Base-by-base conservation (phyloP, 2,888 invertebrate genomes). In the Griposia aprilina region DNA sequence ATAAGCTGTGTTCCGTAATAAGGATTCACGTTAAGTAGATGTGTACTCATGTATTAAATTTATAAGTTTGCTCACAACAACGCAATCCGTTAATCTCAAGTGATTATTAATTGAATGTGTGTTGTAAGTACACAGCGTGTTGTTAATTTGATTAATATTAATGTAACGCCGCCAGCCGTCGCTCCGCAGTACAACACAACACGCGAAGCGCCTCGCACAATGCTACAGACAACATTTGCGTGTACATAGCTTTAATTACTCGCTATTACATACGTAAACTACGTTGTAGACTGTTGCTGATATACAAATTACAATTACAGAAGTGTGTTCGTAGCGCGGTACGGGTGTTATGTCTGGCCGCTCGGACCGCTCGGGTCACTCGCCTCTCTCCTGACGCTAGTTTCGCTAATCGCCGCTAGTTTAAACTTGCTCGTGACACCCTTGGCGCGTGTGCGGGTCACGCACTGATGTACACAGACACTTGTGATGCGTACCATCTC, bases 81-180 rank as follows among this genome's bases (percentile, higher is more conserved):
- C 26, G 45, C 48, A 30, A 68, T 67, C 63, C 50, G 68, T 60
- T 71, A 71, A 74, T 74, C 70, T 73, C 66, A 73, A 82, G 74
- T 78, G 63, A 70, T 77, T 83, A 79, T 76, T 83, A 83, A 76
- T 78, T 73, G 66, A 20, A 78, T 63, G 41, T 82, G 66, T 80
- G 83, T 77, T 55, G 52, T 74, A 26, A 63, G 52, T 60, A 85
- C 41, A 74, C 60, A 63, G 52, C 69, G 1, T 65, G 72, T 73
- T 81, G 85, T 81, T 72, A 48, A 85, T 83, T 85, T 69, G 69
- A 81, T 85, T 85, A 76, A 85, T 81, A 83, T 85, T 71, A 84
- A 74, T 80, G 60, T 63, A 59, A 48, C 50, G 36, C 17, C 45
- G 60, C 60, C 48, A 72, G 55, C 55, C 41, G 30, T 15, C 30